Percentiles rank a stretch among this genome's conserved stretches.
Evolutionary conservation across 2,113 vertebrate species (phyloP).

Genomic region (mouse (Mus musculus)): GRCm39 chr14:94309001-94309500

Average conservation of each 20-base stretch:
- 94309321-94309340: background rate
- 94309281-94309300: background rate
- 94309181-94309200: slow-evolving; percentile 37
- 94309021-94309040: slow-evolving; percentile 64
- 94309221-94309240: slow-evolving; percentile 23
- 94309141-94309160: slow-evolving; percentile 54
- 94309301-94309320: background rate
- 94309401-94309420: background rate
- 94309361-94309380: background rate
- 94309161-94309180: slow-evolving; percentile 37
- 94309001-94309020: slow-evolving; percentile 48
- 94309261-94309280: background rate
- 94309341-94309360: background rate
- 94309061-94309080: slow-evolving; percentile 59
- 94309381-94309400: background rate
- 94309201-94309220: slow-evolving; percentile 56
- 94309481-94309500: background rate
- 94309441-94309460: background rate
- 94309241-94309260: background rate
- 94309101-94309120: slow-evolving; percentile 54
- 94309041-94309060: slow-evolving; percentile 65
- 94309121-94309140: slow-evolving; percentile 35
- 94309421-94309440: background rate
- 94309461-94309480: slow-evolving; percentile 3
- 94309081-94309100: slow-evolving; percentile 60